Base-by-base conservation (phyloP, 2,113 vertebrate species). In the Heliornis fulica region DNA sequence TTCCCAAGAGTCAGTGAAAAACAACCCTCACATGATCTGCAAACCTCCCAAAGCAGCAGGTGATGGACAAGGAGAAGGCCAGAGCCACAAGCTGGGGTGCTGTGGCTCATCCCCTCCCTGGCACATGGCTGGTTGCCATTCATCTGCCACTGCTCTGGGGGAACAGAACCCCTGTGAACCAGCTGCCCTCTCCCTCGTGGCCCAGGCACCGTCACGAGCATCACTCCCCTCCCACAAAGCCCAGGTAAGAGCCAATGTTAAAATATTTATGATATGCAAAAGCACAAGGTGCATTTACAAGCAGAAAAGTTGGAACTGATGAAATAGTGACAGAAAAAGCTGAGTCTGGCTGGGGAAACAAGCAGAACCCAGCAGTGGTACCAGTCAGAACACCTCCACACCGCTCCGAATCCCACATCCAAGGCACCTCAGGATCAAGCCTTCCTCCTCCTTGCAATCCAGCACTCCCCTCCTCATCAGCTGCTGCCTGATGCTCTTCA, bases 351-450 rank as follows among this genome's bases (percentile, higher is more conserved):
- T 65, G 21, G 25, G 50, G 45, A 65, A 50, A 5, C 8, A 50
- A 32, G 57, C 43, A 82, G 41, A 64, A 70, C 9, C n/a, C 38
- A 1, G 2, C 28, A 51, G 50, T 1, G 7, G 13, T 6, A 14
- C 13, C 40, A 15, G 7, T 9, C 36, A 15, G 2, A 40, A 74
- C 61, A 32, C 1, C 29, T 22, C 50, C 0, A 0, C 1, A 17
- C 29, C 7, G 1, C 40, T 36, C 56, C 46, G 3, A 74, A 75
- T 29, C 41, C 56, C 28, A 6, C 19, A 2, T 1, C 11, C 54
- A 54, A 32, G 16, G 26, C 46, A 14, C 6, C 19, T 43, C 8
- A 2, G 7, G 15, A 48, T 5, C 15, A 15, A 82, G 32, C 50
- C 40, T 50, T 69, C 18, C 29, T 16, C 19, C 38, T n/a, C n/a